Conservation (phyloP, 2,113 vertebrate genomes). For the Rhadina sibilatrix region DNA sequence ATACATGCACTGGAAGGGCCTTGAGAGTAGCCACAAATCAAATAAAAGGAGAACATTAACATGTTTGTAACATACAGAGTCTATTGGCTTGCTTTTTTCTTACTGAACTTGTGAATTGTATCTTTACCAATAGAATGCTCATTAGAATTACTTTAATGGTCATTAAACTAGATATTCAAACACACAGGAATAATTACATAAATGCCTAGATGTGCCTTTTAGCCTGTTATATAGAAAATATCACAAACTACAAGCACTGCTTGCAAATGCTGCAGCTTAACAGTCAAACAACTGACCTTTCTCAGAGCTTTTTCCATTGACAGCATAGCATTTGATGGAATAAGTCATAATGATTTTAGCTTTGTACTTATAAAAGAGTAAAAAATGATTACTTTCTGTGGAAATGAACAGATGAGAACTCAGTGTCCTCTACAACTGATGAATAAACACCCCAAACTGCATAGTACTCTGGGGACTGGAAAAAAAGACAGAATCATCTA, state of each 20-base stretch:
- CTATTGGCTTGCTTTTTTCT: not conserved
- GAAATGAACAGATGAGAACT: not conserved
- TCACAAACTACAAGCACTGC: not conserved
- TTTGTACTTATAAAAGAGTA: conserved; percentile 17
- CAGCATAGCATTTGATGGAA: conserved; percentile 16
- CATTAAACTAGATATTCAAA: not conserved
- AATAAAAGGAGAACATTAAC: not conserved
- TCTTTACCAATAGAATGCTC: not conserved
- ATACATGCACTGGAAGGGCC: not conserved
- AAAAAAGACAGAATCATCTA: not conserved
- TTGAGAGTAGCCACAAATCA: not conserved
- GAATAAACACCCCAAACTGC: not conserved
- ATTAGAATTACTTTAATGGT: not conserved
- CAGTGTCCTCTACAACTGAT: not conserved
- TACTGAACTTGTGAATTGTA: not conserved
- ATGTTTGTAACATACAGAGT: not conserved
- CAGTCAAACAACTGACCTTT: conserved; percentile 39
- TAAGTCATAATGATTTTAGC: conserved; percentile 48
- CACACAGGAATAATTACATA: not conserved
- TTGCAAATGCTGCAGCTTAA: not conserved
- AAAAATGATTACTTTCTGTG: conserved; percentile 18
- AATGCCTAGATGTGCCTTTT: not conserved
- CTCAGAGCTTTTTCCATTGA: conserved; percentile 8
- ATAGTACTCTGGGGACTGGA: not conserved
- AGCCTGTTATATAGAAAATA: not conserved